Percentiles rank a stretch among this genome's conserved stretches.
These are phyloP conservation scores for Scylla paramamosain DNA, from an alignment of 1,140 invertebrate genomes.

Conservation along the genomic window DNA sequence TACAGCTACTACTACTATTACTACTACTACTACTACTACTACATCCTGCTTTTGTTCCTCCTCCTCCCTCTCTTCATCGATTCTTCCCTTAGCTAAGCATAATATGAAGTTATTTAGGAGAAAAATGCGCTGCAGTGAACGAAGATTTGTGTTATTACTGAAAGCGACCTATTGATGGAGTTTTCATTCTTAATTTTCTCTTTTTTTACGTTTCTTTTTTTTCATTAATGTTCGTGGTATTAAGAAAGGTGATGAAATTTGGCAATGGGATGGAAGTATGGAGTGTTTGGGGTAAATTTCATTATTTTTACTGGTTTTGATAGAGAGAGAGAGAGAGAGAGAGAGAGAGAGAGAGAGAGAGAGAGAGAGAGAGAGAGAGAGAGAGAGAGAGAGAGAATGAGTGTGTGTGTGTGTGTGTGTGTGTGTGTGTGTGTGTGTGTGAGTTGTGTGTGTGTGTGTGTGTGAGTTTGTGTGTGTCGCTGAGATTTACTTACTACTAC, in stretches of 20 bases:
- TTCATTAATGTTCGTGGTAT: not conserved
- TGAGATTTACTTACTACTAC: too few species aligned
- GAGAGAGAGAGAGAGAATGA: too few species aligned
- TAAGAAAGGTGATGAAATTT: not conserved
- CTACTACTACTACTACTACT: not conserved
- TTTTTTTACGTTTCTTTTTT: not conserved
- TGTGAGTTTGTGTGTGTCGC: too few species aligned
- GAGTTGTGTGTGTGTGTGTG: too few species aligned
- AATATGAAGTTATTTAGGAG: not conserved
- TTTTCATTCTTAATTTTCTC: not conserved
- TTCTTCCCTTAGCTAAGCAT: not conserved
- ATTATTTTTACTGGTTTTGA: too few species aligned
- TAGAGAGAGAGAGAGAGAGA: too few species aligned
- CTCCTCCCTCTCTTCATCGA: not conserved
- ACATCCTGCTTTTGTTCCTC: not conserved
- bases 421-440: too few species aligned
- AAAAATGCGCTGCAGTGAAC: not conserved
- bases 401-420: too few species aligned
- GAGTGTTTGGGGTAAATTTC: too few species aligned
- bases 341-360: too few species aligned
- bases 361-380: too few species aligned
- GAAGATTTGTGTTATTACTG: not conserved
- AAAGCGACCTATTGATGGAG: not conserved
- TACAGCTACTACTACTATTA: not conserved
- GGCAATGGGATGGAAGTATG: too few species aligned